Base-by-base conservation (phyloP, 2,888 invertebrate genomes). In the Oscheius onirici region DNA sequence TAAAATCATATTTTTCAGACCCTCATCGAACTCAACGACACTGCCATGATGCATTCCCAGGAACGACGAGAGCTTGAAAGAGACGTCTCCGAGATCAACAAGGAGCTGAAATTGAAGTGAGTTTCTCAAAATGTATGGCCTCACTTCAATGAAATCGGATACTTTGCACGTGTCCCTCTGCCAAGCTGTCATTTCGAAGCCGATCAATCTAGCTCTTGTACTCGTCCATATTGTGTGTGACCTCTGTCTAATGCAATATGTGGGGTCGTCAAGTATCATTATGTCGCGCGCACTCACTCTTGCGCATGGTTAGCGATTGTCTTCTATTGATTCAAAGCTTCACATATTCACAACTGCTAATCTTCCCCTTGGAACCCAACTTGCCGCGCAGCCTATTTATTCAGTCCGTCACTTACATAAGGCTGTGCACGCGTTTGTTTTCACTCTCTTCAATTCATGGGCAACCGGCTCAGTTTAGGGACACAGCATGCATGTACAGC, bases 11-110 rank as follows among this genome's bases (percentile, higher is more conserved):
- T 1, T n/a, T 72, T 77, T 24, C 72, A 82, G 79, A 73, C 76
- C 0, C 91, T 93, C 82, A 92, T 92, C 86, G 95, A 95, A 87
- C 91, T 94, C 11, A 91, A 92, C 76, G 94, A 94, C 86, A 91
- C 92, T 66, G 92, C 92, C 72, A 94, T 94, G 87, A 94, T 94
- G 85, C 95, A 95, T 89, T 93, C 94, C 86, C 91, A 92, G 74
- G 96, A 97, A 88, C 90, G 97, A 69, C 92, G 95, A 84, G 96
- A 97, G 85, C 90, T 94, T 78, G 96, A 97, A 89, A 93, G 93
- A 89, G 92, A 93, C 1, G 93, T 95, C 88, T 94, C 95, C 85
- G 95, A 95, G 87, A 91, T 96, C 71, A 93, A 94, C 80, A 91
- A 92, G 79, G 95, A 95, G 88, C 90, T 97, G 77, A 93, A 96